Percentiles rank a stretch among this genome's conserved stretches.
Evolutionary conservation across 2,888 invertebrate species (phyloP).

Genomic region (Suillia variegata): DNA sequence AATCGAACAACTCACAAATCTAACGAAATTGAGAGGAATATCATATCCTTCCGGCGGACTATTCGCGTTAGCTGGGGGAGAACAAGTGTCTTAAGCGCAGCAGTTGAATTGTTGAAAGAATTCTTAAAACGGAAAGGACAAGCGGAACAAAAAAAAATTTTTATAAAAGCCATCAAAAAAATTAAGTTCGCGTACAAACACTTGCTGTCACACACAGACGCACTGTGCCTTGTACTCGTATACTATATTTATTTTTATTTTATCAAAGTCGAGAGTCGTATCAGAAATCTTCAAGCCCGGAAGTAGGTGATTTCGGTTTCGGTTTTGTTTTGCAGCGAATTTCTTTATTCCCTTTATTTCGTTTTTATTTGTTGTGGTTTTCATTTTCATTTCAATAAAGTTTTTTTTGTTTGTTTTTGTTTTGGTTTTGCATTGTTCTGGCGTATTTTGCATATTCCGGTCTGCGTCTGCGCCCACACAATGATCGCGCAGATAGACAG

Average conservation of each 20-base stretch:
- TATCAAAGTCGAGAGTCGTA: not conserved
- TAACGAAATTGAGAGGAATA: conserved; percentile 25
- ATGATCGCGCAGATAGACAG: not conserved
- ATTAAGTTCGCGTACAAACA: not conserved
- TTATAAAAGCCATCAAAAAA: too few relatives aligned
- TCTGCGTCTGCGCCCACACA: not conserved
- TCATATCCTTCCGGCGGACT: conserved; percentile 26
- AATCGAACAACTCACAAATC: too few relatives aligned
- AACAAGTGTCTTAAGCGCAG: conserved; percentile 23
- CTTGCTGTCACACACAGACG: not conserved
- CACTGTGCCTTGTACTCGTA: too few relatives aligned
- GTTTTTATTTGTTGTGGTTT: conserved; percentile 16
- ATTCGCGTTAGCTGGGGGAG: conserved; percentile 10
- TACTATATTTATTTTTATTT: not conserved
- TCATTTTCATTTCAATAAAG: conserved; percentile 5
- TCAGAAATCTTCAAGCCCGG: conserved; percentile 9
- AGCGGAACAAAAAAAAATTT: not conserved
- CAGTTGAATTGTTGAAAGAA: not conserved
- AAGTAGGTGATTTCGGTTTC: conserved; percentile 21
- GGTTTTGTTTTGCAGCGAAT: conserved; percentile 1
- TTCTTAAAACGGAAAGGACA: not conserved
- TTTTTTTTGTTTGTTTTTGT: too few relatives aligned
- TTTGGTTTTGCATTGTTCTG: not conserved
- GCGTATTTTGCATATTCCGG: not conserved
- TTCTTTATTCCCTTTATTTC: not conserved